Evolutionary conservation across 2,113 vertebrate genomes (phyloP).

Genomic region (Sander lucioperca): DNA sequence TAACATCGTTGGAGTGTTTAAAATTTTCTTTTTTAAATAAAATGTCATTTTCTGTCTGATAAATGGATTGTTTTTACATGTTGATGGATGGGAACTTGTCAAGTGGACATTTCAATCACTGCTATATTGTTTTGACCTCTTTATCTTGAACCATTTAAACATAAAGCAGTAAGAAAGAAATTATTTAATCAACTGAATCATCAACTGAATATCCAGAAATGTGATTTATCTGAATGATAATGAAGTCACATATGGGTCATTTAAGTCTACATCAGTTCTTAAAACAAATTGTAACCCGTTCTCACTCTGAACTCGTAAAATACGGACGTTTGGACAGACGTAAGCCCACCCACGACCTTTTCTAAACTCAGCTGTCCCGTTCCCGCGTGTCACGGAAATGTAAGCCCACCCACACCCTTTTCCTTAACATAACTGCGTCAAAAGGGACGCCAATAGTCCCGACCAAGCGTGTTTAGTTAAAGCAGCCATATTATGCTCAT

Average conservation of each 20-base stretch:
- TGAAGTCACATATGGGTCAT: not conserved
- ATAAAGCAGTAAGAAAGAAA: not conserved
- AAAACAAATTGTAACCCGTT: not conserved
- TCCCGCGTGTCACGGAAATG: too few species aligned
- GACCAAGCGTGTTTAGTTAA: too few species aligned
- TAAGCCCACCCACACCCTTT: too few species aligned
- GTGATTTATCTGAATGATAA: not conserved
- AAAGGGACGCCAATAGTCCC: too few species aligned
- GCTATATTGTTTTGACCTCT: not conserved
- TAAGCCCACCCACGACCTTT: too few species aligned
- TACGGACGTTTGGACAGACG: too few species aligned
- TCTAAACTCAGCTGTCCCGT: too few species aligned
- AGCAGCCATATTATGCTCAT: too few species aligned
- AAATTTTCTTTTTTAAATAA: not conserved
- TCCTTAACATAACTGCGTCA: too few species aligned
- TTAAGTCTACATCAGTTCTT: not conserved
- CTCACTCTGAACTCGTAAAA: too few species aligned
- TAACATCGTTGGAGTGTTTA: not conserved
- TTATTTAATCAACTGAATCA: not conserved
- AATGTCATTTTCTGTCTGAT: constrained; percentile 33
- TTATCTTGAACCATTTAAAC: not conserved
- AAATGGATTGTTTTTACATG: constrained; percentile 40
- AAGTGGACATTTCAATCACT: not conserved
- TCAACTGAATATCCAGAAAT: not conserved
- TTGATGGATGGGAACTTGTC: constrained; percentile 72